Evolutionary conservation across 2,797 vertebrate genomes (phyloP).

Genomic region (Steatocranus sp.): DNA sequence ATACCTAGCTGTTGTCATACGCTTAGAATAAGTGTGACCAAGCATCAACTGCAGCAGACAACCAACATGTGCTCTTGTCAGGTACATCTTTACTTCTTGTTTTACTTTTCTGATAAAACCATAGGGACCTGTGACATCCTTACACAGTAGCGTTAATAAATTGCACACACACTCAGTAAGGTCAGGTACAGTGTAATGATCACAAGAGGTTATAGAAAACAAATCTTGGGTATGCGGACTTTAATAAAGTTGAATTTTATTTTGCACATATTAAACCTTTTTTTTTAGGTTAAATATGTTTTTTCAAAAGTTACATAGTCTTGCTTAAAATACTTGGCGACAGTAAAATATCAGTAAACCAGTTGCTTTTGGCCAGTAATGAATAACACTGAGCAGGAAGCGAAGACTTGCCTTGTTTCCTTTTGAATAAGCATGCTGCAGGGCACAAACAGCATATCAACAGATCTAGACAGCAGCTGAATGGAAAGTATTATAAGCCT

Average conservation of each 20-base stretch:
- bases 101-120: not conserved
- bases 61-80: not conserved
- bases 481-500: conserved; percentile 55
- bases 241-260: not conserved
- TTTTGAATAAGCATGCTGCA: conserved; percentile 57
- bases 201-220: not conserved
- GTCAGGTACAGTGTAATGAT: not conserved
- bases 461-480: conserved; percentile 41
- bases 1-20: not conserved
- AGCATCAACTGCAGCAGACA: not conserved
- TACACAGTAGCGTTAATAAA: not conserved
- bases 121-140: not conserved
- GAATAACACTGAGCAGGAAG: not conserved
- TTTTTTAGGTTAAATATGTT: not conserved
- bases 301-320: conserved; percentile 14
- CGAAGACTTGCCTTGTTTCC: conserved; percentile 49
- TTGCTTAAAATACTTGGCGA: conserved; percentile 4
- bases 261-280: not conserved
- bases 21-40: not conserved
- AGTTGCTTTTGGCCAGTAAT: not conserved
- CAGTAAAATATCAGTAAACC: not conserved
- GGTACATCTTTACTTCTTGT: not conserved
- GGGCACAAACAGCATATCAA: conserved; percentile 35
- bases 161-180: not conserved
- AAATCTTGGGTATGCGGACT: not conserved